A percentile compares a stretch with the other conserved stretches of the same genome.
These are phyloP conservation scores for Pemphredon lugubris DNA, from an alignment of 2,888 invertebrate genomes.

Conservation along the genomic window DNA sequence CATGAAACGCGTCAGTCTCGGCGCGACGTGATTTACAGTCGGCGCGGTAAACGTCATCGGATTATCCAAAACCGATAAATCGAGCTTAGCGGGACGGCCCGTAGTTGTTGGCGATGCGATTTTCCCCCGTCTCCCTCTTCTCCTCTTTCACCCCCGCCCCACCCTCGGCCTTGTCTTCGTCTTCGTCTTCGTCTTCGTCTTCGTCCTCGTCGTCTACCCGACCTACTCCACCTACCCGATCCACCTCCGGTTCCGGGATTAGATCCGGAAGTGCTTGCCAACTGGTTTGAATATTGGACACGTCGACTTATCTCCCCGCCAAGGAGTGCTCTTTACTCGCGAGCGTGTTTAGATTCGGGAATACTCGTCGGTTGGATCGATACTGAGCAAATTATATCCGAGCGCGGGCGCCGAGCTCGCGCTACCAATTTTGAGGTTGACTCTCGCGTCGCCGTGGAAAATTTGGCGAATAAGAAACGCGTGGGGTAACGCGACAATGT, in stretches of 20 bases:
- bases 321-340: slow-evolving; percentile 46
- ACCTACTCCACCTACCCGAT: slow-evolving; percentile 30
- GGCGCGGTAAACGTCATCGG: slow-evolving; percentile 53
- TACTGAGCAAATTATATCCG: slow-evolving; percentile 43
- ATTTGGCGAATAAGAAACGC: too few relatives aligned
- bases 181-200: slow-evolving; percentile 1
- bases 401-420: not conserved
- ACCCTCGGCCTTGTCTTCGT: too few relatives aligned
- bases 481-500: too few relatives aligned
- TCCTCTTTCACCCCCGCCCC: too few relatives aligned
- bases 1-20: slow-evolving; percentile 39
- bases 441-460: not conserved
- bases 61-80: slow-evolving; percentile 67
- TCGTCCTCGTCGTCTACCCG: not conserved
- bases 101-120: slow-evolving; percentile 58
- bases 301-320: slow-evolving; percentile 58
- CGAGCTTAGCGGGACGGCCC: slow-evolving; percentile 38
- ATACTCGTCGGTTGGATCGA: slow-evolving; percentile 33
- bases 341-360: slow-evolving; percentile 55
- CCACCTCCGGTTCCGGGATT: slow-evolving; percentile 53
- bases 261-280: slow-evolving; percentile 66
- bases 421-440: slow-evolving; percentile 33
- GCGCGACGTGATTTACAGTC: slow-evolving; percentile 54
- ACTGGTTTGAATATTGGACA: slow-evolving; percentile 68
- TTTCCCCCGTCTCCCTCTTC: too few relatives aligned